Conservation (phyloP, 2,113 vertebrate genomes). For the Rhinopithecus roxellana region DNA sequence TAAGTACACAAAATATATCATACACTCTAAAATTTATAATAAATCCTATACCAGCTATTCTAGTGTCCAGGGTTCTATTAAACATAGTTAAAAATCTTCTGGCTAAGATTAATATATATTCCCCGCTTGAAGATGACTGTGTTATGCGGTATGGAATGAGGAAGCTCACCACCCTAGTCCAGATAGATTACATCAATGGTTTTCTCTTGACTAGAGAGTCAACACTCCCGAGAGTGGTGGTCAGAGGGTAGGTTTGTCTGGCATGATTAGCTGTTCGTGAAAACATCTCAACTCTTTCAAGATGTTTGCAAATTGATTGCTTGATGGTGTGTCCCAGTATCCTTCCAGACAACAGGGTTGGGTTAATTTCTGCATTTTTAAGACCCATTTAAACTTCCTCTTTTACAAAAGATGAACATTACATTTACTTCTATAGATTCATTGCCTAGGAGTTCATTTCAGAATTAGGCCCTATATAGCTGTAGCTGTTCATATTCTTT, state of each 20-base stretch:
- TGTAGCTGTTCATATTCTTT: neutral
- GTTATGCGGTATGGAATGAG: neutral
- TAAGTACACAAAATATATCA: neutral
- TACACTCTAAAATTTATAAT: neutral
- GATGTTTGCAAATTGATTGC: constrained; percentile 33
- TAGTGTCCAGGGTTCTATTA: neutral
- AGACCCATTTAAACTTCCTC: neutral
- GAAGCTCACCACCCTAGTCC: neutral
- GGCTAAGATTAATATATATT: neutral
- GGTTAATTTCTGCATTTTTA: neutral
- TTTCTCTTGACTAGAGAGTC: neutral
- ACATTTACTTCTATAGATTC: neutral
- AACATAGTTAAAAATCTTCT: neutral
- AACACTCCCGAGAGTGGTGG: neutral
- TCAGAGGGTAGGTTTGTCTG: neutral
- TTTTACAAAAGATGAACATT: neutral
- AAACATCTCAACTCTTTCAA: constrained; percentile 19
- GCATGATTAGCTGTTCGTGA: constrained; percentile 25
- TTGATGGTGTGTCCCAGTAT: neutral
- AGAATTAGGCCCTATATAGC: neutral
- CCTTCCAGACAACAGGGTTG: neutral
- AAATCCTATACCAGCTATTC: neutral
- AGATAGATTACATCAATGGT: neutral
- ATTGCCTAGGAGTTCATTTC: neutral
- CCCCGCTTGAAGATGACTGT: neutral